phyloP scores from a whole-genome alignment of 2,888 invertebrate genomes.

The Philaethria dido region DNA sequence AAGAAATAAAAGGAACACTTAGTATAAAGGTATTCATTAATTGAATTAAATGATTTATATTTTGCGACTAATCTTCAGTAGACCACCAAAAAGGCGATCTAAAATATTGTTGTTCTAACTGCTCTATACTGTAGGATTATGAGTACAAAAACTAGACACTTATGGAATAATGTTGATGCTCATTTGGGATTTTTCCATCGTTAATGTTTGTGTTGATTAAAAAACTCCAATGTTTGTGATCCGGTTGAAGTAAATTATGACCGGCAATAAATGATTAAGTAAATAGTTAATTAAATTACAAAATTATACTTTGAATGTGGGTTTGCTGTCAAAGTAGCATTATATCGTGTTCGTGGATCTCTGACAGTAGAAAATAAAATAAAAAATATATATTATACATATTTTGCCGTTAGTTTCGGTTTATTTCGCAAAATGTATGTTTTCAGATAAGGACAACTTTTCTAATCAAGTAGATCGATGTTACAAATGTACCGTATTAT shows the following conservation, averaged over 20 bases:
- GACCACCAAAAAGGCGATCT: not conserved
- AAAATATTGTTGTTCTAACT: not conserved
- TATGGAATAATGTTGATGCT: not conserved
- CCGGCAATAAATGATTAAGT: not conserved
- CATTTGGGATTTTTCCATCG: not conserved
- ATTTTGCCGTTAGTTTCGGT: no score
- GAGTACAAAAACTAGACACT: not conserved
- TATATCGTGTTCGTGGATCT: no score
- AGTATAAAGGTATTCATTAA: not conserved
- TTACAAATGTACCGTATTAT: conserved; percentile 16
- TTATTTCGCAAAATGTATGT: not conserved
- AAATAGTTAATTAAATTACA: no score
- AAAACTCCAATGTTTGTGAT: not conserved
- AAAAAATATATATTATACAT: no score
- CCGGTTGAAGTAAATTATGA: not conserved
- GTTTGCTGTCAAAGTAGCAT: no score
- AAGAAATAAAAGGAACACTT: not conserved
- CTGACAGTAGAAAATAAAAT: no score
- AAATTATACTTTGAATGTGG: no score
- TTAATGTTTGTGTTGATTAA: not conserved
- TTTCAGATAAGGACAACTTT: conserved; percentile 1
- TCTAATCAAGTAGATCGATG: conserved; percentile 10
- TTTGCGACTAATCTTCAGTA: not conserved
- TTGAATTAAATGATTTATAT: not conserved
- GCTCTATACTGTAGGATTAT: not conserved